Evolutionary conservation across 2,797 vertebrate species (phyloP), one percentile per base, ranked within the genome.

Genomic region (Crenuchus spilurus): DNA sequence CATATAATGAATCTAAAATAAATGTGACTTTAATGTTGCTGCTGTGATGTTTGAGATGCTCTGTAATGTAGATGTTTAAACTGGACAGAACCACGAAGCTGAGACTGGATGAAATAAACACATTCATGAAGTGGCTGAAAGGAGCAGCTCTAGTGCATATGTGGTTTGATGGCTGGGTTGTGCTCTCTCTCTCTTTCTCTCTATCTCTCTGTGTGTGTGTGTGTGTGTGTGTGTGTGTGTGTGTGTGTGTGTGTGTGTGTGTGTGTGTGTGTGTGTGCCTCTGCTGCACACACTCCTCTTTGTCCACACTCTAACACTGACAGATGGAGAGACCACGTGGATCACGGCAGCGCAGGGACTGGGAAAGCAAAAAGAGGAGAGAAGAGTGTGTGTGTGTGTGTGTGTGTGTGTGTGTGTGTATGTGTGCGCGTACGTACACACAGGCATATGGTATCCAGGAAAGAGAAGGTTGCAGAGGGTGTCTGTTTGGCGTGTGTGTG

Each of bases 271-370:
- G 46, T 11, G 44, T 44, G 18, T 4, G 9, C 26, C 33, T 42
- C 20, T 26, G 24, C 55, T 71, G 28, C 76, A 72, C 77, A 72
- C 67, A 71, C 58, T 64, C 69, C 63, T 74, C 77, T 77, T 82
- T 82, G 77, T 82, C 74, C 67, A 37, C 24, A 37, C 30, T 26
- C 67, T 64, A 62, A 74, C 71, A 71, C 76, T 83, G 77, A 83
- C 82, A 83, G 82, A 83, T 83, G 82, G 82, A 79, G 72, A 77
- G 79, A 81, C 71, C 79, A 81, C 75, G 75, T 83, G 79, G 74
- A 79, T 79, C 79, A 81, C 69, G 77, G 82, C 79, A 75, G 44
- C 48, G 37, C 64, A 70, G 77, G 70, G 60, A 68, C 73, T 48
- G 58, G 61, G 64, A 37, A 67, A 58, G 81, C 22, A 71, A 61